These are phyloP conservation scores for Zaprionus obscuricornis DNA, from an alignment of 2,888 invertebrate genomes.

Conservation along the genomic window DNA sequence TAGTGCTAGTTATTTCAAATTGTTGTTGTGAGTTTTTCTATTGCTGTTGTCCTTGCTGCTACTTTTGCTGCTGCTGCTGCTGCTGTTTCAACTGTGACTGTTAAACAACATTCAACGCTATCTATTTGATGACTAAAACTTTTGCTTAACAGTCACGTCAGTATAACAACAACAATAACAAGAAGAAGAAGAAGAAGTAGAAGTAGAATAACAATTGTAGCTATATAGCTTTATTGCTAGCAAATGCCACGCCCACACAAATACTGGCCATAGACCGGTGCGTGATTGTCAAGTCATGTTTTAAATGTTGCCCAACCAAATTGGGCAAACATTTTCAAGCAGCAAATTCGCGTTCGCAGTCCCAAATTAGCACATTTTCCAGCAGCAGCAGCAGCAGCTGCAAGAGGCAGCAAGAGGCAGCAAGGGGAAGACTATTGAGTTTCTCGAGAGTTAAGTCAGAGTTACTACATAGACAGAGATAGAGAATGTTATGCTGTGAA, in stretches of 20 bases:
- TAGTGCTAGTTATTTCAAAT: no score
- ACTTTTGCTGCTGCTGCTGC: slow-evolving; percentile 14
- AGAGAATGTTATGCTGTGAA: no score
- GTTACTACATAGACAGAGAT: no score
- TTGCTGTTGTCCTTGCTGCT: slow-evolving; percentile 8
- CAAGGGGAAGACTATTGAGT: slow-evolving; percentile 23
- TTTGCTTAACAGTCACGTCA: slow-evolving; percentile 68
- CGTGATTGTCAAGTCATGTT: slow-evolving; percentile 76
- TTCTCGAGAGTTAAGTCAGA: no score
- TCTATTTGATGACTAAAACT: slow-evolving; percentile 73
- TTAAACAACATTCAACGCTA: slow-evolving; percentile 69
- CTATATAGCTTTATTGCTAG: no score
- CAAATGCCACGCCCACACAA: slow-evolving; percentile 9
- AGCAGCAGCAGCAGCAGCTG: neutral
- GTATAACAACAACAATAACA: neutral
- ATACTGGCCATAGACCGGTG: slow-evolving; percentile 41
- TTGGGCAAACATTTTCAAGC: slow-evolving; percentile 73
- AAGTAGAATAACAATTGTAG: no score
- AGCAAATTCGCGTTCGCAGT: slow-evolving; percentile 57
- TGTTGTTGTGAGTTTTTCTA: slow-evolving; percentile 25
- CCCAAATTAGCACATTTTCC: slow-evolving; percentile 70
- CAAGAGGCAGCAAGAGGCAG: slow-evolving; percentile 28
- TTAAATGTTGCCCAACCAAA: slow-evolving; percentile 76
- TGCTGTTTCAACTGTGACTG: slow-evolving; percentile 31
- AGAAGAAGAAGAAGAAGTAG: no score